Percentiles rank a stretch among this genome's conserved stretches.
These are phyloP conservation scores for Lacerta viridis DNA, from an alignment of 2,797 vertebrate genomes.

Conservation along the genomic window DNA sequence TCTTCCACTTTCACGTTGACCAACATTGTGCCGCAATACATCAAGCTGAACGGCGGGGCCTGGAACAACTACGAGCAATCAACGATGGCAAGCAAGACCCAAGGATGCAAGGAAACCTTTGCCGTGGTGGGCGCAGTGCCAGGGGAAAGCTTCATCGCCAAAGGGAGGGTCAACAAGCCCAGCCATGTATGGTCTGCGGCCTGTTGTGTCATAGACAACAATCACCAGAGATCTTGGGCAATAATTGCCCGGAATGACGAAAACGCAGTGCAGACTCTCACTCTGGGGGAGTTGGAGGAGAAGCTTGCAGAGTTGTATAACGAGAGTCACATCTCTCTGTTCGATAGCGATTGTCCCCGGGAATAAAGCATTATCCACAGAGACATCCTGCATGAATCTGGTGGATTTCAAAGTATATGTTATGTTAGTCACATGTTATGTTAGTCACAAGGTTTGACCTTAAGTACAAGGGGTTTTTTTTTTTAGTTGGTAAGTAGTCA, in stretches of 20 bases:
- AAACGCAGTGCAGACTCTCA: slow-evolving; percentile 46
- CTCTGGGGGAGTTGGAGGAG: slow-evolving; percentile 61
- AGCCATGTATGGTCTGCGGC: slow-evolving; percentile 67
- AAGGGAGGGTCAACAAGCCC: slow-evolving; percentile 71
- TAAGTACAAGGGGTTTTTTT: not conserved
- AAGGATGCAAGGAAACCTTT: slow-evolving; percentile 52
- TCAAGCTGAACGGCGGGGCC: slow-evolving; percentile 53
- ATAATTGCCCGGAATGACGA: slow-evolving; percentile 64
- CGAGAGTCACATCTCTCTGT: slow-evolving; percentile 49
- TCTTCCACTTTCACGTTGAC: slow-evolving; percentile 71
- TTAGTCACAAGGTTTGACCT: not conserved
- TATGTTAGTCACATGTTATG: not conserved
- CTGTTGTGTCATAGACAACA: slow-evolving; percentile 61
- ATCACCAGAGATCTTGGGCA: slow-evolving; percentile 49
- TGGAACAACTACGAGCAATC: slow-evolving; percentile 71
- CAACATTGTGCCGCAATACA: slow-evolving; percentile 71
- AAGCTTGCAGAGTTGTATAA: slow-evolving; percentile 13
- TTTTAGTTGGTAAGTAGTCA: no score
- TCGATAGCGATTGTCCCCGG: slow-evolving; percentile 53
- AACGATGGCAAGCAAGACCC: slow-evolving; percentile 35
- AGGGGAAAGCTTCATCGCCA: slow-evolving; percentile 66
- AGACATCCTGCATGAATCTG: not conserved
- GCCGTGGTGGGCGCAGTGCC: slow-evolving; percentile 62
- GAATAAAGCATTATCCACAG: not conserved
- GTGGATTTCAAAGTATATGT: accelerated